Percentiles rank a stretch among this genome's conserved stretches.
Conservation (phyloP, 2,113 vertebrate genomes). For the Leuciscus idus region DNA sequence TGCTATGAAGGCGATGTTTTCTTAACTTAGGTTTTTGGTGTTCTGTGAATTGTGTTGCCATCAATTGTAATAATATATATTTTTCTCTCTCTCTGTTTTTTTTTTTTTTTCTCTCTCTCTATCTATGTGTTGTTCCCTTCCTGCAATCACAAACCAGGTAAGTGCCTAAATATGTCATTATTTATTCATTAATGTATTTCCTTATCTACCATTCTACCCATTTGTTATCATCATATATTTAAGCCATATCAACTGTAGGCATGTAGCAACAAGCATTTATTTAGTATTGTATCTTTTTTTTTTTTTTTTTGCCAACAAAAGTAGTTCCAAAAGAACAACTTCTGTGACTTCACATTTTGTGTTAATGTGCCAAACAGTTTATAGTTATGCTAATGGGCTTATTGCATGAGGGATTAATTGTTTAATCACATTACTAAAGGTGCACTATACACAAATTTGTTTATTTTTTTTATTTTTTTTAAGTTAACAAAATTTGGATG, state of each 20-base stretch:
- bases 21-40: background rate
- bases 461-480: background rate
- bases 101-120: background rate
- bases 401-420: background rate
- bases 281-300: background rate
- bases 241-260: background rate
- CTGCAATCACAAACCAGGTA: conserved; percentile 57
- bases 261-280: background rate
- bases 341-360: background rate
- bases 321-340: background rate
- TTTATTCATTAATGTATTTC: background rate
- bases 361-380: background rate
- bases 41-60: background rate
- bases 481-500: background rate
- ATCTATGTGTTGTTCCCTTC: conserved; percentile 38
- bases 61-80: background rate
- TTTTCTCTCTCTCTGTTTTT: conserved; percentile 25
- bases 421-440: background rate
- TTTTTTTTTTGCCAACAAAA: background rate
- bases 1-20: background rate
- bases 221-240: background rate
- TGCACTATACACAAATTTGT: background rate
- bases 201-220: background rate
- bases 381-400: background rate
- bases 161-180: conserved; percentile 47